A percentile compares a stretch with the other conserved stretches of the same genome.
These are phyloP conservation scores for Penelope pileata DNA, from an alignment of 2,113 vertebrate genomes.

Conservation along the genomic window DNA sequence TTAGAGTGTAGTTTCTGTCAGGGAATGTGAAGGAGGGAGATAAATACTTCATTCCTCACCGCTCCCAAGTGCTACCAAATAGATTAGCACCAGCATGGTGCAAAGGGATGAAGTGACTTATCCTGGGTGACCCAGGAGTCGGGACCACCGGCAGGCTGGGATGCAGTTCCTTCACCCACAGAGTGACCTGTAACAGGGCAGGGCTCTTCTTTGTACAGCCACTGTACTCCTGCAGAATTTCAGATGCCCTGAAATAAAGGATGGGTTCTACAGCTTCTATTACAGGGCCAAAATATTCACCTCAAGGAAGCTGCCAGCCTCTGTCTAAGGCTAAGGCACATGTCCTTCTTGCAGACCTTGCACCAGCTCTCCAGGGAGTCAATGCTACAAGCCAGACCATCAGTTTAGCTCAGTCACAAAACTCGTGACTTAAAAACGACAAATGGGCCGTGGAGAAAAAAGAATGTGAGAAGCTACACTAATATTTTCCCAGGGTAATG, in stretches of 20 bases:
- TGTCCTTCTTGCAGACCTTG: background rate
- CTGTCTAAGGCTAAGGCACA: background rate
- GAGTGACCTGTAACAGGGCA: background rate
- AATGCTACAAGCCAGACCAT: background rate
- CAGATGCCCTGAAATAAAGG: background rate
- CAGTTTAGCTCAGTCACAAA: background rate
- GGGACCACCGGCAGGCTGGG: background rate
- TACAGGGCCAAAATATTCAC: background rate
- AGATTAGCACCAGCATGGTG: background rate
- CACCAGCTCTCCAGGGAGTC: background rate
- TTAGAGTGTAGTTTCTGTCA: background rate
- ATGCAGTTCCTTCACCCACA: background rate
- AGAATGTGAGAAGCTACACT: background rate
- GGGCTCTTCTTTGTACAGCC: background rate
- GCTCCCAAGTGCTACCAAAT: background rate
- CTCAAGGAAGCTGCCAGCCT: background rate
- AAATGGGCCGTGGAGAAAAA: background rate
- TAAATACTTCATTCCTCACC: background rate
- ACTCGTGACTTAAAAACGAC: background rate
- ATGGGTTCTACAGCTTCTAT: background rate
- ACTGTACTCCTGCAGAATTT: background rate
- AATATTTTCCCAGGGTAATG: background rate
- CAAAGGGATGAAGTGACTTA: background rate
- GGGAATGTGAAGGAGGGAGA: background rate
- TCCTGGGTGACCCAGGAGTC: background rate